phyloP scores from a whole-genome alignment of 1,140 invertebrate genomes.

The Rhagoletis pomonella region DNA sequence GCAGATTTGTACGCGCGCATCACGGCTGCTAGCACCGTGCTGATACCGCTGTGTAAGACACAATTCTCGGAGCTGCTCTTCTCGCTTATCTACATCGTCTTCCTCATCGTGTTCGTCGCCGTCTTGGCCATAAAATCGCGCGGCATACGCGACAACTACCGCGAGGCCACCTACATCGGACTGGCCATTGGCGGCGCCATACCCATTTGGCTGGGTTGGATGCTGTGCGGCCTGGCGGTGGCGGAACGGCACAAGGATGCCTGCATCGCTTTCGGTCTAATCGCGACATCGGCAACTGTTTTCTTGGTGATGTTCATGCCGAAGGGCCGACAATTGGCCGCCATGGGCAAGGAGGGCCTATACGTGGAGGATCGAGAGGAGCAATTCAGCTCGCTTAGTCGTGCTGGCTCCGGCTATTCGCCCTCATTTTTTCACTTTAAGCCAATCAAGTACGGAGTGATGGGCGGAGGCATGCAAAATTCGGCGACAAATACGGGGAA shows the following conservation, averaged over 20 bases:
- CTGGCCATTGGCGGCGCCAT: slow-evolving; percentile 88
- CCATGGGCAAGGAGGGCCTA: slow-evolving; percentile 88
- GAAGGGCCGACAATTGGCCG: slow-evolving; percentile 92
- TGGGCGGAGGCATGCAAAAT: slow-evolving; percentile 74
- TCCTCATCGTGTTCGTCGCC: slow-evolving; percentile 88
- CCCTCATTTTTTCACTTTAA: slow-evolving; percentile 95
- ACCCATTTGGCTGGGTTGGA: slow-evolving; percentile 92
- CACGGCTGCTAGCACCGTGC: slow-evolving; percentile 66
- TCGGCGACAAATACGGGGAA: slow-evolving; percentile 72
- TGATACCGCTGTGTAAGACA: slow-evolving; percentile 79
- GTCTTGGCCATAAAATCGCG: slow-evolving; percentile 88
- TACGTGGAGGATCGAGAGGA: slow-evolving; percentile 87
- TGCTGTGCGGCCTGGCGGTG: slow-evolving; percentile 83
- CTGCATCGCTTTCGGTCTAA: slow-evolving; percentile 90
- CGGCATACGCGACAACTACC: slow-evolving; percentile 93
- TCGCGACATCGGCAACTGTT: slow-evolving; percentile 86
- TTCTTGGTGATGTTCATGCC: slow-evolving; percentile 96
- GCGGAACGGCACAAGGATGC: slow-evolving; percentile 87
- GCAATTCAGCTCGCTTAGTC: slow-evolving; percentile 83
- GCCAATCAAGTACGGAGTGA: slow-evolving; percentile 83
- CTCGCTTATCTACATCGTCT: slow-evolving; percentile 87
- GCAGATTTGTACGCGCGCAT: slow-evolving; percentile 69
- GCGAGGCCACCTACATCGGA: slow-evolving; percentile 92
- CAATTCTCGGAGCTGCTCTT: slow-evolving; percentile 83
- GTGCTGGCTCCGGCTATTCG: slow-evolving; percentile 87